Evolutionary conservation across 2,888 invertebrate genomes (phyloP).

Genomic region (Drosophila mimetica): DNA sequence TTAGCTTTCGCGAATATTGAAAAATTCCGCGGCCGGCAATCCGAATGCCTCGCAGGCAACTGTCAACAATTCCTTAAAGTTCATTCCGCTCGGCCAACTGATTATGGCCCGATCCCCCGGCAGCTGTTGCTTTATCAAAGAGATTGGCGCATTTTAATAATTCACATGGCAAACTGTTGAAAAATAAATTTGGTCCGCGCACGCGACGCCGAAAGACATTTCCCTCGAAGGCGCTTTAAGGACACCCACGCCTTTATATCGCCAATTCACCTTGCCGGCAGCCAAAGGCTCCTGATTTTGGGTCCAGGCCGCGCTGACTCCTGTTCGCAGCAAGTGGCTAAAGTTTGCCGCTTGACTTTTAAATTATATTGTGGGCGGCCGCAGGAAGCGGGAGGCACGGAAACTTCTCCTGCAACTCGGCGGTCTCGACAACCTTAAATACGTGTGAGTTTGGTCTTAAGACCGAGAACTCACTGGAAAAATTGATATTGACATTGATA

Average conservation of each 20-base stretch:
- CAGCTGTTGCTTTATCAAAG: slow-evolving; percentile 49
- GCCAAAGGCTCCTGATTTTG: slow-evolving; percentile 27
- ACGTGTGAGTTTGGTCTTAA: neutral
- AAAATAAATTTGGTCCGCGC: slow-evolving; percentile 43
- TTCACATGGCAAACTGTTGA: slow-evolving; percentile 50
- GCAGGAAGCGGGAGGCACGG: slow-evolving; percentile 5
- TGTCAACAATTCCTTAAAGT: slow-evolving; percentile 51
- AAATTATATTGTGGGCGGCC: slow-evolving; percentile 52
- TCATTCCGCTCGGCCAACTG: slow-evolving; percentile 28
- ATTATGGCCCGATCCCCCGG: slow-evolving; percentile 34
- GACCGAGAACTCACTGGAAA: neutral
- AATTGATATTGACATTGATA: no score
- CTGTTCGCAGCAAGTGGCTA: slow-evolving; percentile 47
- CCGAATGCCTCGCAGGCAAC: slow-evolving; percentile 28
- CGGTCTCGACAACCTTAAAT: slow-evolving; percentile 18
- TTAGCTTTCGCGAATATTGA: slow-evolving; percentile 42
- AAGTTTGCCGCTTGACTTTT: slow-evolving; percentile 62
- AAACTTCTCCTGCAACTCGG: slow-evolving; percentile 56
- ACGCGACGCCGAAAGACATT: slow-evolving; percentile 33
- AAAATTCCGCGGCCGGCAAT: slow-evolving; percentile 35
- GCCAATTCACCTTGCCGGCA: slow-evolving; percentile 36
- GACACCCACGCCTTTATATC: slow-evolving; percentile 21
- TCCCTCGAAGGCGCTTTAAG: slow-evolving; percentile 29
- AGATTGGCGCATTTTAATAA: slow-evolving; percentile 60
- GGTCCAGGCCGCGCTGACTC: slow-evolving; percentile 1